phyloP scores from a whole-genome alignment of 1,140 invertebrate genomes.

The Melipona quadrifasciata region DNA sequence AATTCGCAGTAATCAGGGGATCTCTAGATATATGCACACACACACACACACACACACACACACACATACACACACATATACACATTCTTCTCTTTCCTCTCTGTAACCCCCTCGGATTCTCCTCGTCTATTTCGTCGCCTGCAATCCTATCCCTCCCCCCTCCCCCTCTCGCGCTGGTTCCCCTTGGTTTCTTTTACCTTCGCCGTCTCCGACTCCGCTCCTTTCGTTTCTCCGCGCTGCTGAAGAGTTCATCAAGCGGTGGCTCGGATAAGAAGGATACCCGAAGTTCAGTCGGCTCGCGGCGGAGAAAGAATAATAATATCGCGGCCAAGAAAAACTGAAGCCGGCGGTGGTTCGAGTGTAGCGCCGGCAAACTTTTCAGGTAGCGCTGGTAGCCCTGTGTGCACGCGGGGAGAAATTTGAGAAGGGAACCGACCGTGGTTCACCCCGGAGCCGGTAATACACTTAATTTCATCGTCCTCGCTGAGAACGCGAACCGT shows the following conservation, averaged over 20 bases:
- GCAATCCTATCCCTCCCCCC: conserved; percentile 50
- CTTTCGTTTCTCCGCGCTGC: not conserved
- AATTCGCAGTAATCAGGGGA: conserved; percentile 77
- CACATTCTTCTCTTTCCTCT: conserved; percentile 29
- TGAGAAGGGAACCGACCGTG: not conserved
- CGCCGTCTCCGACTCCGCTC: not conserved
- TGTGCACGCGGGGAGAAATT: too few species aligned
- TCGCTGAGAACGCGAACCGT: not conserved
- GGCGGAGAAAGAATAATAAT: conserved; percentile 36
- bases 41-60: conserved; percentile 25
- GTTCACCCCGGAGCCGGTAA: not conserved
- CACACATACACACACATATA: conserved; percentile 28
- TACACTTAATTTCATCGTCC: conserved; percentile 16
- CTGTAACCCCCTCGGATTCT: conserved; percentile 28
- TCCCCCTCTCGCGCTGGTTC: not conserved
- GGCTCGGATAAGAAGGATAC: conserved; percentile 29
- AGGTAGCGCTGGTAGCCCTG: too few species aligned
- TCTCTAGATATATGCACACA: conserved; percentile 56
- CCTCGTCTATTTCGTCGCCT: conserved; percentile 61
- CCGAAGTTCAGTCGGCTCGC: conserved; percentile 21
- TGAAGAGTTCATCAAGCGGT: conserved; percentile 45
- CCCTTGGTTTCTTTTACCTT: conserved; percentile 31
- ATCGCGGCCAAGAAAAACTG: conserved; percentile 21
- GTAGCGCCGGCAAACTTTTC: conserved; percentile 20
- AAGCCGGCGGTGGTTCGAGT: conserved; percentile 5